These are phyloP conservation scores for Drosophila pullipes DNA, from an alignment of 2,888 invertebrate species.

Conservation along the genomic window DNA sequence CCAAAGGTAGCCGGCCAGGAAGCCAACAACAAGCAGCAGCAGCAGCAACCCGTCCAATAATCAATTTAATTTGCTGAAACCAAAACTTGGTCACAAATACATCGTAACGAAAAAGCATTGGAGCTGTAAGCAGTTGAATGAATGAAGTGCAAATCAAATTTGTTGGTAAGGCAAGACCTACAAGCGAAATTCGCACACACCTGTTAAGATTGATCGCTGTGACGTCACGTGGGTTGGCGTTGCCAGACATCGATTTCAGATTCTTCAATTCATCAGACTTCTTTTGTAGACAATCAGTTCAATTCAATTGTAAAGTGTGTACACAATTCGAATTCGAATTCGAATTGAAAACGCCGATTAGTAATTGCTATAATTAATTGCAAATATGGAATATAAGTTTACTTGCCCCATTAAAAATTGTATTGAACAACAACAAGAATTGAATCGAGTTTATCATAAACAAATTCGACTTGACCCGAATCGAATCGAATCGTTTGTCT, in stretches of 20 bases:
- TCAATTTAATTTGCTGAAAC: conserved; percentile 27
- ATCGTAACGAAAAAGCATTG: background rate
- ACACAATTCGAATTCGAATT: background rate
- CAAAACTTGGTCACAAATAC: conserved; percentile 4
- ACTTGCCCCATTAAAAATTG: background rate
- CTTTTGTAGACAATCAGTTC: too few relatives aligned
- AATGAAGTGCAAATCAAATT: background rate
- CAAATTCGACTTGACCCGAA: conserved; percentile 65
- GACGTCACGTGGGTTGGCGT: background rate
- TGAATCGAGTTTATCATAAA: conserved; percentile 45
- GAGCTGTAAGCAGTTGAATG: background rate
- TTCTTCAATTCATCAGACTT: background rate
- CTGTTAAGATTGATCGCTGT: background rate
- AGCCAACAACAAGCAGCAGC: conserved; percentile 20
- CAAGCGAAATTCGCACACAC: background rate
- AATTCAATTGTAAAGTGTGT: too few relatives aligned
- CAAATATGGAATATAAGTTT: background rate
- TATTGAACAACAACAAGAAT: conserved; percentile 30
- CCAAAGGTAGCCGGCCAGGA: conserved; percentile 11
- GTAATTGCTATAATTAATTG: background rate
- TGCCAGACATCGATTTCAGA: background rate
- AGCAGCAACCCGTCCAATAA: conserved; percentile 21
- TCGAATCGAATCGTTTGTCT: conserved; percentile 21
- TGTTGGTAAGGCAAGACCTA: background rate
- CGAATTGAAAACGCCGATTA: background rate